A percentile compares a stretch with the other conserved stretches of the same genome.
phyloP scores from a whole-genome alignment of 2,113 vertebrate species.

The Leptocoma aspasia region DNA sequence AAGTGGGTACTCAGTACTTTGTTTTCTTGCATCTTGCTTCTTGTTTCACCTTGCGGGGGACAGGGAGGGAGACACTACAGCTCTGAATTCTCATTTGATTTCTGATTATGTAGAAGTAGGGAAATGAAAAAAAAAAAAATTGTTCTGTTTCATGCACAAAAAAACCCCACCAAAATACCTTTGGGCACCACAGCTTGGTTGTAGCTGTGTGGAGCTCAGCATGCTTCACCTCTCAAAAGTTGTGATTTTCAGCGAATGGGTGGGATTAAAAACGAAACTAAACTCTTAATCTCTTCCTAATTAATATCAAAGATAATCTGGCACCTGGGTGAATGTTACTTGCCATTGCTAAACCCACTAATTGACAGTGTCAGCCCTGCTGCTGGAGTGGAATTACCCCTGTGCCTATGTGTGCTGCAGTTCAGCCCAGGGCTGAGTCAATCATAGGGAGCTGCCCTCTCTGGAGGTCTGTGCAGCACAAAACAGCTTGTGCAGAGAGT shows the following conservation, averaged over 20 bases:
- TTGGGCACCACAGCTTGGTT: not conserved
- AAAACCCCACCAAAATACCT: not conserved
- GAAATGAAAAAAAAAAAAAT: not conserved
- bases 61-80: not conserved
- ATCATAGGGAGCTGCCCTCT: not conserved
- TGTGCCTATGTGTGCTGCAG: not conserved
- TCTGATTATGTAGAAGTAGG: not conserved
- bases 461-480: not conserved
- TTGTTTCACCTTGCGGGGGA: accelerated
- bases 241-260: not conserved
- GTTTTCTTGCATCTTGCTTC: not conserved
- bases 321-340: not conserved
- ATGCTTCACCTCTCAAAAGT: not conserved
- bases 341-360: not conserved
- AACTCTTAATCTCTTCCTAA: not conserved
- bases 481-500: not conserved
- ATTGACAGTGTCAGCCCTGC: not conserved
- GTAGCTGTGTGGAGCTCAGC: not conserved
- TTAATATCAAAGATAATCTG: not conserved
- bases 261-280: not conserved
- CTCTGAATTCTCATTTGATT: not conserved
- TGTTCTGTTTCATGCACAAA: not conserved
- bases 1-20: not conserved
- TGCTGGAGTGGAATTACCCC: not conserved
- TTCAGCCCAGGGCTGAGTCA: not conserved